These are phyloP conservation scores for Microplitis mediator DNA, from an alignment of 1,140 invertebrate genomes.

Conservation along the genomic window DNA sequence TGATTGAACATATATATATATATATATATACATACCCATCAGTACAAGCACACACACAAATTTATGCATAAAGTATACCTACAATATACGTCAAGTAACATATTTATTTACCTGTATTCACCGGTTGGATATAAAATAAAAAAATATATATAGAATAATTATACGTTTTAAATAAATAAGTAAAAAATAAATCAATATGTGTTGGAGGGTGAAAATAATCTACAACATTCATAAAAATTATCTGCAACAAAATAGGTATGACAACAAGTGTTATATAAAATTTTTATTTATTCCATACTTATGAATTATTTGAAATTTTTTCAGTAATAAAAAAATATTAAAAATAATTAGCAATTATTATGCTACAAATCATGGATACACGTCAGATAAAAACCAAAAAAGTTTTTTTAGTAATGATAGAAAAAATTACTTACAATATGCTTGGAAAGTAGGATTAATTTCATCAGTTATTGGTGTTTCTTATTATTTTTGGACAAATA, in stretches of 20 bases:
- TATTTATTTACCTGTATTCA: too few species aligned
- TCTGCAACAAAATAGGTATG: neutral
- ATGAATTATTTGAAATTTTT: neutral
- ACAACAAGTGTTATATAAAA: too few species aligned
- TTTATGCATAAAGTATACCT: too few species aligned
- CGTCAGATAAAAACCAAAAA: neutral
- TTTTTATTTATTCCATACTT: too few species aligned
- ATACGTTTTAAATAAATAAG: too few species aligned
- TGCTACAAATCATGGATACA: neutral
- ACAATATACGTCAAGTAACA: too few species aligned
- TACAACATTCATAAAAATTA: neutral
- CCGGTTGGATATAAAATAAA: too few species aligned
- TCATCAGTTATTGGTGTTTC: slow-evolving; percentile 12
- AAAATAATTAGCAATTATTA: neutral
- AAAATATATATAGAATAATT: too few species aligned
- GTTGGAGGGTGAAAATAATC: neutral
- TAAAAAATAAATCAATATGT: slow-evolving; percentile 1
- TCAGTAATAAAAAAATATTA: neutral
- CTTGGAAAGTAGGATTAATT: neutral
- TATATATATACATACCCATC: too few species aligned
- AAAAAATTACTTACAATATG: neutral
- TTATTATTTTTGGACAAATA: slow-evolving; percentile 1
- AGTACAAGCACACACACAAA: too few species aligned
- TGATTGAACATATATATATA: too few species aligned
- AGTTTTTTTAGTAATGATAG: neutral